Percentiles rank a stretch among this genome's conserved stretches.
Conservation (phyloP, 2,113 vertebrate species). For the Xenopus tropicalis region DNA sequence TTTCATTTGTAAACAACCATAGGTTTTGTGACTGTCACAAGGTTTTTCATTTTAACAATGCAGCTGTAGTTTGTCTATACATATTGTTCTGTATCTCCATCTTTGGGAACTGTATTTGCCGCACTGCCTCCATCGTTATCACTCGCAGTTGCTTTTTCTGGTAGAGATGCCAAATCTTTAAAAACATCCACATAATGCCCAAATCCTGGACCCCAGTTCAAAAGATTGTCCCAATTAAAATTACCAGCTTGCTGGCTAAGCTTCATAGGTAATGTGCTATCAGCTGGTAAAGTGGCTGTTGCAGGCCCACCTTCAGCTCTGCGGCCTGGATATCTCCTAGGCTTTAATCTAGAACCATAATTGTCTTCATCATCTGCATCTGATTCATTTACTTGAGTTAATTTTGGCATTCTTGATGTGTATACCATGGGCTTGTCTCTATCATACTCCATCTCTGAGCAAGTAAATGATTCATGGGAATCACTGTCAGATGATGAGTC, state of each 20-base stretch:
- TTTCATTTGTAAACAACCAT: conserved; percentile 48
- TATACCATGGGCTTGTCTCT: conserved; percentile 83
- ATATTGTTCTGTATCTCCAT: conserved; percentile 90
- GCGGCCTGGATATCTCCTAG: conserved; percentile 85
- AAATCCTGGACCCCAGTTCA: conserved; percentile 97
- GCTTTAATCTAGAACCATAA: conserved; percentile 80
- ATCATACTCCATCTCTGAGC: conserved; percentile 98
- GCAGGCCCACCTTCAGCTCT: conserved; percentile 80
- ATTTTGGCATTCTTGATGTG: conserved; percentile 87
- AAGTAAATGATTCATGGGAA: conserved; percentile 98
- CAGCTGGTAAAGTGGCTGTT: conserved; percentile 48
- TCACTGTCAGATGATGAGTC: conserved; percentile 97
- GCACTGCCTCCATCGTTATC: conserved; percentile 80
- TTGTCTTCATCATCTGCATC: conserved; percentile 94
- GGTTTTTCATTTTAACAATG: conserved; percentile 27
- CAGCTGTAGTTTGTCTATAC: conserved; percentile 72
- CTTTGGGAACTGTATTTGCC: conserved; percentile 75
- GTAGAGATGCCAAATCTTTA: conserved; percentile 92
- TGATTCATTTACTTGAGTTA: conserved; percentile 96
- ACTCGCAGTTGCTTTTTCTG: conserved; percentile 74
- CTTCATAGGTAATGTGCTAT: conserved; percentile 77
- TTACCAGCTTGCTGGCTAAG: conserved; percentile 77
- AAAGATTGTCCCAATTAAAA: conserved; percentile 96
- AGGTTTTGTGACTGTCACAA: conserved; percentile 45
- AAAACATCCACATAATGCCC: conserved; percentile 97